A percentile compares a stretch with the other conserved stretches of the same genome.
Conservation (phyloP, 1,140 invertebrate species). For the Anadara kagoshimensis region DNA sequence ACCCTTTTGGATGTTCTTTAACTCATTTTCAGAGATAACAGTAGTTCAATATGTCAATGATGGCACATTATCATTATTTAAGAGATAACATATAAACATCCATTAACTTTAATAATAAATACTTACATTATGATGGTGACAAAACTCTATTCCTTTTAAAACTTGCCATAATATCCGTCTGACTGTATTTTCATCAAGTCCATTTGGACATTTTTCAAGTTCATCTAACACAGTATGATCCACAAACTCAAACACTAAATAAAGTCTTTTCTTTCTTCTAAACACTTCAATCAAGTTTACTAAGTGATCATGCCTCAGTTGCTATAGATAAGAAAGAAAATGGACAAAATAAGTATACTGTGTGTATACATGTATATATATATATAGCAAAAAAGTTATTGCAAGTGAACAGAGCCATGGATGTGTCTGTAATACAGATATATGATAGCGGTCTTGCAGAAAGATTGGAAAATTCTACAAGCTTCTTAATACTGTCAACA, state of each 20-base stretch:
- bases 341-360: too few relatives aligned
- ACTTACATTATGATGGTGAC: constrained; percentile 88
- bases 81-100: neutral
- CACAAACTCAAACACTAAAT: constrained; percentile 91
- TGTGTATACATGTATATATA: too few relatives aligned
- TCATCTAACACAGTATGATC: constrained; percentile 91
- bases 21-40: too few relatives aligned
- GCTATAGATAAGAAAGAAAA: constrained; percentile 76
- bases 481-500: too few relatives aligned
- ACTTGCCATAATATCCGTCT: constrained; percentile 88
- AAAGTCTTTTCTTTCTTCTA: constrained; percentile 85
- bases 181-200: constrained; percentile 82
- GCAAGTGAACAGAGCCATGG: too few relatives aligned
- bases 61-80: neutral
- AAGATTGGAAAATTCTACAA: too few relatives aligned
- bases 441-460: too few relatives aligned
- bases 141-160: constrained; percentile 88
- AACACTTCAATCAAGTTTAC: constrained; percentile 93
- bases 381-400: too few relatives aligned
- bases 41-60: neutral
- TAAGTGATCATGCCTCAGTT: constrained; percentile 90
- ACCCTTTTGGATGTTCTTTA: too few relatives aligned
- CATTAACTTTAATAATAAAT: neutral
- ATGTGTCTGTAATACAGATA: too few relatives aligned
- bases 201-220: constrained; percentile 81